These are phyloP conservation scores for Stegodyphus mimosarum DNA, from an alignment of 1,140 invertebrate genomes.

Conservation along the genomic window DNA sequence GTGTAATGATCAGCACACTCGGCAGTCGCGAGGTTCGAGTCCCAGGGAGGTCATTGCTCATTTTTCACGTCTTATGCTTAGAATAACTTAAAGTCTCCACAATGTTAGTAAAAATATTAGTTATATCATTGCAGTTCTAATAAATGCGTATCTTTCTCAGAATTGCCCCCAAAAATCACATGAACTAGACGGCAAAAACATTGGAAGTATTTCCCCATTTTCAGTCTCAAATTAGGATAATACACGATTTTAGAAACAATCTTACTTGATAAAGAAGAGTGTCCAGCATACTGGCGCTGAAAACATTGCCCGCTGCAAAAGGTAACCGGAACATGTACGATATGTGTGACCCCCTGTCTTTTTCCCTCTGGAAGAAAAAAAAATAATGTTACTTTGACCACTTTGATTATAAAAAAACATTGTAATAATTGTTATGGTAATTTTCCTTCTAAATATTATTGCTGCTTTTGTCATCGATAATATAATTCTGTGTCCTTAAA, in stretches of 20 bases:
- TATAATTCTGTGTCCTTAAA: no score
- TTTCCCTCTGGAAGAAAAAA: conserved; percentile 83
- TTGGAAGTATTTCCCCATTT: background rate
- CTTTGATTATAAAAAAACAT: background rate
- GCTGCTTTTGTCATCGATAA: no score
- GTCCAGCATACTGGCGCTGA: conserved; percentile 81
- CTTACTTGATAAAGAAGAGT: conserved; percentile 80
- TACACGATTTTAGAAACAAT: conserved; percentile 15
- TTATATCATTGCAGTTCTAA: no score
- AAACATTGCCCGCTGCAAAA: conserved; percentile 96
- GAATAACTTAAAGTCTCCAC: no score
- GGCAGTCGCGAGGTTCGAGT: no score
- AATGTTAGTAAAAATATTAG: no score
- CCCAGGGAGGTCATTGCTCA: no score
- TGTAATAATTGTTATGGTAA: background rate
- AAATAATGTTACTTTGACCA: background rate
- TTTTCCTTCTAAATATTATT: no score
- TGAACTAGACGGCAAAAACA: background rate
- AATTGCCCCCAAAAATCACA: background rate
- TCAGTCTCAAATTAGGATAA: background rate
- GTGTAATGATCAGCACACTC: no score
- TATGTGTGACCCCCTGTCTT: conserved; percentile 95
- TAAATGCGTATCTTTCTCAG: no score
- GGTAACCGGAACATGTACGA: conserved; percentile 99
- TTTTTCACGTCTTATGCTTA: no score